Evolutionary conservation across 2,888 invertebrate genomes (phyloP).

Genomic region (Helleia helle): DNA sequence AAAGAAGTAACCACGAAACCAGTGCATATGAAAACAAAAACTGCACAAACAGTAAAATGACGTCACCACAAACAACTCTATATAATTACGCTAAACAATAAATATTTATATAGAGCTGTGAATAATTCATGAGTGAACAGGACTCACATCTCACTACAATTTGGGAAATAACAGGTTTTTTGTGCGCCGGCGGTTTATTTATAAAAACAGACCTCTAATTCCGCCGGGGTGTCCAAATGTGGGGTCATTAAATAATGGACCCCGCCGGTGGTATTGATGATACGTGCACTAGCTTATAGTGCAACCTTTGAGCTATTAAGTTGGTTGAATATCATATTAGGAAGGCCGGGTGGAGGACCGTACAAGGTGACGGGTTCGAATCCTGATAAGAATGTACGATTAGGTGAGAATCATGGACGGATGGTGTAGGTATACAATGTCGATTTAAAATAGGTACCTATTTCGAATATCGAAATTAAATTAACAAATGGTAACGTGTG

Average conservation of each 20-base stretch:
- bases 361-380: no score
- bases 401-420: no score
- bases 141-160: conserved; percentile 1
- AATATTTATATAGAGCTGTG: conserved; percentile 9
- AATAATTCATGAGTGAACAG: conserved; percentile 1
- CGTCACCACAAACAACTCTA: conserved; percentile 2
- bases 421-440: no score
- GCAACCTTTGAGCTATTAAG: conserved; percentile 17
- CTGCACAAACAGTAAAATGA: no score
- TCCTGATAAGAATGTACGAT: no score
- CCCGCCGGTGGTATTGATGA: conserved; percentile 31
- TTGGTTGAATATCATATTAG: no score
- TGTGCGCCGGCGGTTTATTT: conserved; percentile 52
- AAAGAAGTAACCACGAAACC: no score
- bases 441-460: no score
- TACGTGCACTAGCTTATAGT: conserved; percentile 15
- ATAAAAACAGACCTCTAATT: conserved; percentile 60
- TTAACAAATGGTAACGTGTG: no score
- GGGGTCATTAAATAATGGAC: conserved; percentile 62
- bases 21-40: no score
- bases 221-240: conserved; percentile 54
- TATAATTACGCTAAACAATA: conserved; percentile 7
- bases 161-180: conserved; percentile 31
- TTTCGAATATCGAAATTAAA: no score
- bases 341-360: no score